A percentile compares a stretch with the other conserved stretches of the same genome.
phyloP scores from a whole-genome alignment of 2,888 invertebrate species.

The Mesorhabditis spiculigera region DNA sequence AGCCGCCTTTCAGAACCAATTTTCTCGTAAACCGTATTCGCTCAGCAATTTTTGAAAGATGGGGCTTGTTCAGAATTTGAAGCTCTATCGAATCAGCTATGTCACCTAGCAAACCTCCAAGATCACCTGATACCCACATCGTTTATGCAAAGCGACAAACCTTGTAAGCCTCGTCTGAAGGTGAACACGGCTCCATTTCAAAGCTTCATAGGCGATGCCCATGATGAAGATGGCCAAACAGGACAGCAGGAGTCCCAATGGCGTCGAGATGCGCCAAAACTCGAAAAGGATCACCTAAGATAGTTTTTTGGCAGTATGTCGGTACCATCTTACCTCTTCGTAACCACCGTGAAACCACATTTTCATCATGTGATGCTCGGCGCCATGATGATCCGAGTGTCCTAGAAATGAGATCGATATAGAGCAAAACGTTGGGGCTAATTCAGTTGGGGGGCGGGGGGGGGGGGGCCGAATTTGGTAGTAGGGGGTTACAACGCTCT shows the following conservation, averaged over 20 bases:
- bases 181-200: slow-evolving; percentile 73
- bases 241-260: slow-evolving; percentile 72
- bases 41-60: no score
- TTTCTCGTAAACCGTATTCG: no score
- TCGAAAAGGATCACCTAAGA: slow-evolving; percentile 49
- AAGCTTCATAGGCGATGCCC: slow-evolving; percentile 88
- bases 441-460: no score
- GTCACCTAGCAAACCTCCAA: not conserved
- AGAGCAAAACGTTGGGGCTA: no score
- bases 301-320: not conserved
- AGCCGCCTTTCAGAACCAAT: no score
- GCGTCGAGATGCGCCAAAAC: slow-evolving; percentile 49
- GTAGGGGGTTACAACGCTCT: no score
- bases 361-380: slow-evolving; percentile 45
- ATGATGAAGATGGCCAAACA: slow-evolving; percentile 86
- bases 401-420: not conserved
- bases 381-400: slow-evolving; percentile 13
- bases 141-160: slow-evolving; percentile 7
- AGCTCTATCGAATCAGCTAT: not conserved
- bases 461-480: no score
- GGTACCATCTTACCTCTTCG: slow-evolving; percentile 28
- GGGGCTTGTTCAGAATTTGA: no score
- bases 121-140: not conserved
- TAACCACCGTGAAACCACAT: slow-evolving; percentile 57
- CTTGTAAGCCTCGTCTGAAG: slow-evolving; percentile 29